Evolutionary conservation across 2,888 invertebrate species (phyloP).

Genomic region (Apamea anceps): DNA sequence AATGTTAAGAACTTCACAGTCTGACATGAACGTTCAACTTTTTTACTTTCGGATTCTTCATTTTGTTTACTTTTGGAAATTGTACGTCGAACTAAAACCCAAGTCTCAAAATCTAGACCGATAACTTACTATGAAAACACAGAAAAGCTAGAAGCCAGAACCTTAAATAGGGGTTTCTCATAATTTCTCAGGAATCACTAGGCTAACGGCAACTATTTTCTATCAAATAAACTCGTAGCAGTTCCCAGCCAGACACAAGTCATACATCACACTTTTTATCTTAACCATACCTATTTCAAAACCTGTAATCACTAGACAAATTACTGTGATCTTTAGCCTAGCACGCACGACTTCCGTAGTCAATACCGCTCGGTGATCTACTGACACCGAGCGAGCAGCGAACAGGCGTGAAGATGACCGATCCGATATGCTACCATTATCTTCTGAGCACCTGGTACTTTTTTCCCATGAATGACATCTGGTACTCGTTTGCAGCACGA

Average conservation of each 20-base stretch:
- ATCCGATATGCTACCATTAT: conserved; percentile 43
- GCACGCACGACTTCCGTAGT: neutral
- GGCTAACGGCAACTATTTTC: neutral
- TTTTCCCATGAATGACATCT: conserved; percentile 14
- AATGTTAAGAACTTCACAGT: too few species aligned
- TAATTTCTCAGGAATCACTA: neutral
- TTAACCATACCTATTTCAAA: neutral
- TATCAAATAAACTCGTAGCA: neutral
- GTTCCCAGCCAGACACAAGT: neutral
- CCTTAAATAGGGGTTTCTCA: neutral
- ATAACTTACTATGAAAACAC: neutral
- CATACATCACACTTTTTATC: neutral
- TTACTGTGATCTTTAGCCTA: conserved; percentile 8
- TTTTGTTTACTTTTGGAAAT: neutral
- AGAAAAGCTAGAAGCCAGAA: neutral
- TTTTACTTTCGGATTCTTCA: too few species aligned
- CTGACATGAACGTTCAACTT: too few species aligned
- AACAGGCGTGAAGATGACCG: conserved; percentile 45
- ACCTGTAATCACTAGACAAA: neutral
- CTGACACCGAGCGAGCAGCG: conserved; percentile 27
- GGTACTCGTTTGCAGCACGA: neutral
- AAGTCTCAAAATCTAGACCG: too few species aligned
- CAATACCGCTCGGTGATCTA: conserved; percentile 42
- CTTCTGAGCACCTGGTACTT: conserved; percentile 40
- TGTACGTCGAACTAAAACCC: neutral